Conservation (phyloP, 2,113 vertebrate species). For the Loxodonta africana region DNA sequence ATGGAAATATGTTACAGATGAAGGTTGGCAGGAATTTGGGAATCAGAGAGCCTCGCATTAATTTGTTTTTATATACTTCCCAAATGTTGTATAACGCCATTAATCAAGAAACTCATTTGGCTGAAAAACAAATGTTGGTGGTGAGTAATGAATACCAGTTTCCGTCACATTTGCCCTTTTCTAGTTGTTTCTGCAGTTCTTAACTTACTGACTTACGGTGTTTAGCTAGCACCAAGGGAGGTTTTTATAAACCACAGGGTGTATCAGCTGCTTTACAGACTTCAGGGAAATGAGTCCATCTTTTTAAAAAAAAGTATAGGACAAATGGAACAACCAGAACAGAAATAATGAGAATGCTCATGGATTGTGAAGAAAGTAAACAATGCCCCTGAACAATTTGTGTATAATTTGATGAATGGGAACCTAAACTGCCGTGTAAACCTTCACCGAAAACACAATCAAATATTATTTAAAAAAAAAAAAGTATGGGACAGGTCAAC, state of each 20-base stretch:
- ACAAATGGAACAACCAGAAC: not conserved
- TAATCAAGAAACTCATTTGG: conserved; percentile 60
- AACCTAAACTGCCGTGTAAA: not conserved
- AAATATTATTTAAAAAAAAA: not conserved
- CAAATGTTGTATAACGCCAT: conserved; percentile 61
- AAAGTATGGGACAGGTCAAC: too few species aligned
- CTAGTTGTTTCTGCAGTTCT: conserved; percentile 16
- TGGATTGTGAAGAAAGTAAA: not conserved
- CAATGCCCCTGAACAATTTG: not conserved
- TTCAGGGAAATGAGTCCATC: not conserved
- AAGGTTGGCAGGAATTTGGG: not conserved
- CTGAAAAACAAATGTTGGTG: conserved; percentile 77
- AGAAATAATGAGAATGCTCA: not conserved
- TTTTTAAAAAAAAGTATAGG: not conserved
- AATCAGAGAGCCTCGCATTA: not conserved
- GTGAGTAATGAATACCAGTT: conserved; percentile 49
- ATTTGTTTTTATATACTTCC: conserved; percentile 60
- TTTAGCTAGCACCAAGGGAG: not conserved
- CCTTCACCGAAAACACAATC: not conserved
- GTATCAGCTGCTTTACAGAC: not conserved
- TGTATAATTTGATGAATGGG: not conserved
- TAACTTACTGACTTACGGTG: not conserved
- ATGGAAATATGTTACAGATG: not conserved
- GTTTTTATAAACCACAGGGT: too few species aligned
- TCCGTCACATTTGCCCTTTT: conserved; percentile 72